Conservation (phyloP, 1,140 invertebrate species). For the Aphaenogaster floridana region DNA sequence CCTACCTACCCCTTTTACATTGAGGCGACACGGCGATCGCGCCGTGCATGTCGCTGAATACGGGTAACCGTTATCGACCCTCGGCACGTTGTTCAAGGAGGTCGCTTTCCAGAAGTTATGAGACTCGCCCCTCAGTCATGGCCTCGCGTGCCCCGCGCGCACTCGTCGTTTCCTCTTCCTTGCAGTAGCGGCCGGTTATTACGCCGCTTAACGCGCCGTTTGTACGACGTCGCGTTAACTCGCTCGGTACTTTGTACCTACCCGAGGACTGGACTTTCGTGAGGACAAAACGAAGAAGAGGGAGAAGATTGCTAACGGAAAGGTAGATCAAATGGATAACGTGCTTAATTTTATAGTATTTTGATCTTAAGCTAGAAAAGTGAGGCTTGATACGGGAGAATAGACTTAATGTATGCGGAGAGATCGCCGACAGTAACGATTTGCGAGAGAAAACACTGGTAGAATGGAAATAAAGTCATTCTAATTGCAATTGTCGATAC, state of each 20-base stretch:
- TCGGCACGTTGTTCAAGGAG: constrained; percentile 68
- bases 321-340: constrained; percentile 10
- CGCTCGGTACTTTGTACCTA: constrained; percentile 47
- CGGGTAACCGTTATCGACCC: constrained; percentile 73
- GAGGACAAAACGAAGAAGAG: not conserved
- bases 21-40: constrained; percentile 55
- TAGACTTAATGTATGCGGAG: not conserved
- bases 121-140: constrained; percentile 69
- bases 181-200: constrained; percentile 47
- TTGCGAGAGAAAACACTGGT: not conserved
- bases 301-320: not conserved
- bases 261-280: constrained; percentile 37
- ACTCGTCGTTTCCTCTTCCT: constrained; percentile 57
- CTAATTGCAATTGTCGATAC: not conserved
- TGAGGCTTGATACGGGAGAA: not conserved
- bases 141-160: constrained; percentile 68
- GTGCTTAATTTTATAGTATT: not conserved
- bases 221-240: constrained; percentile 63
- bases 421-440: not conserved
- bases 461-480: constrained; percentile 5
- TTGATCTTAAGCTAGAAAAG: not conserved
- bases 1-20: constrained; percentile 70
- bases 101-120: constrained; percentile 66
- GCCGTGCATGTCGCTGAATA: constrained; percentile 58
- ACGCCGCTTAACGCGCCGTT: constrained; percentile 66